phyloP scores from a whole-genome alignment of 2,888 invertebrate genomes.

The Hydraecia micacea region DNA sequence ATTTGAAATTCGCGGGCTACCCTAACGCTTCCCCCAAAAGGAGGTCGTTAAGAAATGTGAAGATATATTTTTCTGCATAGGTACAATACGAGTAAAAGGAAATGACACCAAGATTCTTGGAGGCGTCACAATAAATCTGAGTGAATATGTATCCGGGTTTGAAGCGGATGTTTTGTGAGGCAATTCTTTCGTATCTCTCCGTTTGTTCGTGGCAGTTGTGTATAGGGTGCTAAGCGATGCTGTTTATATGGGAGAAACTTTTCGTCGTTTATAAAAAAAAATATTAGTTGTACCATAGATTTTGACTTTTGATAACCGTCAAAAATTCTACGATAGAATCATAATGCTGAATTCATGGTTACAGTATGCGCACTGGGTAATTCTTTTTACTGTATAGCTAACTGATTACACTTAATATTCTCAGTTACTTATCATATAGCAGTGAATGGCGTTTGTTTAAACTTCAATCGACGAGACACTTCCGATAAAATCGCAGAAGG shows the following conservation, averaged over 20 bases:
- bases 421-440: no score
- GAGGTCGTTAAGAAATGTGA: neutral
- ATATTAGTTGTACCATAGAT: no score
- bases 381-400: neutral
- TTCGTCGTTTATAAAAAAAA: no score
- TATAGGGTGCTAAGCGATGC: neutral
- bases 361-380: no score
- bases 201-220: neutral
- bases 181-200: constrained; percentile 10
- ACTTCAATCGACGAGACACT: no score
- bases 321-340: no score
- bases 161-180: constrained; percentile 12
- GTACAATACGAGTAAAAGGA: neutral
- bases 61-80: constrained; percentile 2
- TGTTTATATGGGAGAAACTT: neutral
- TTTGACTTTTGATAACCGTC: no score
- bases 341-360: no score
- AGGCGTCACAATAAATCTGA: constrained; percentile 11
- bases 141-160: neutral
- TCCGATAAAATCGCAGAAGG: neutral
- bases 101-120: neutral
- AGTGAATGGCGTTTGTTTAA: no score
- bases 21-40: no score
- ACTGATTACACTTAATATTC: neutral
- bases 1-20: neutral